Evolutionary conservation across 2,797 vertebrate genomes (phyloP).

Genomic region (Lutjanus argentimaculatus): DNA sequence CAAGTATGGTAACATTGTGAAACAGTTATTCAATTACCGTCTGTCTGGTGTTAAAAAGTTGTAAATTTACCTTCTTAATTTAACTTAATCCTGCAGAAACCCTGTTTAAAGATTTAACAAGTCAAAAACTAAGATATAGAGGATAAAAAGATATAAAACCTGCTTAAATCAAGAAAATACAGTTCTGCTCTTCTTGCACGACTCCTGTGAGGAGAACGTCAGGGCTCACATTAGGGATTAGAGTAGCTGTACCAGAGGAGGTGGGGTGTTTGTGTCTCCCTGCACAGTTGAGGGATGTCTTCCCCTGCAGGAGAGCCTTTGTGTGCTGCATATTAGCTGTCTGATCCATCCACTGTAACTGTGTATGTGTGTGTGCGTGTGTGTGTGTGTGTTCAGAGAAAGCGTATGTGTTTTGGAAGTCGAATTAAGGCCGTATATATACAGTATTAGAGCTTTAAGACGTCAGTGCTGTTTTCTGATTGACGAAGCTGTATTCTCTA

Average conservation of each 20-base stretch:
- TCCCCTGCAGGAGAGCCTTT: constrained; percentile 48
- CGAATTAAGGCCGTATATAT: constrained; percentile 11
- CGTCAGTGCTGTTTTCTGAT: constrained; percentile 44
- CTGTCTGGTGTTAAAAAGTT: neutral
- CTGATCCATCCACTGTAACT: constrained; percentile 52
- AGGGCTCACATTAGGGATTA: constrained; percentile 35
- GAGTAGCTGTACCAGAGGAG: constrained; percentile 33
- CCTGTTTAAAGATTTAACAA: constrained; percentile 13
- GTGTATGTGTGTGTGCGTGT: constrained; percentile 44
- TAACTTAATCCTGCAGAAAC: neutral
- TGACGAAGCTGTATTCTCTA: constrained; percentile 87
- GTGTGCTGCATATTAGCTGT: constrained; percentile 47
- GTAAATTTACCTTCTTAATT: neutral
- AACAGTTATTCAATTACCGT: neutral
- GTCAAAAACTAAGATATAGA: neutral
- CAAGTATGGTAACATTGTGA: neutral
- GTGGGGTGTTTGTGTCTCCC: constrained; percentile 38
- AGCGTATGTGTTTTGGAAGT: constrained; percentile 45
- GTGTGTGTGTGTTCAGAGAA: constrained; percentile 27
- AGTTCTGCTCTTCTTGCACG: neutral
- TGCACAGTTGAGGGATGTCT: constrained; percentile 38
- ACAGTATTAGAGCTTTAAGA: constrained; percentile 46
- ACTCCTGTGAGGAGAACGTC: constrained; percentile 9
- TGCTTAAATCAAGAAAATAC: neutral
- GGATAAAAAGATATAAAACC: neutral